These are phyloP conservation scores for Arion vulgaris DNA, from an alignment of 1,140 invertebrate genomes.

Conservation along the genomic window DNA sequence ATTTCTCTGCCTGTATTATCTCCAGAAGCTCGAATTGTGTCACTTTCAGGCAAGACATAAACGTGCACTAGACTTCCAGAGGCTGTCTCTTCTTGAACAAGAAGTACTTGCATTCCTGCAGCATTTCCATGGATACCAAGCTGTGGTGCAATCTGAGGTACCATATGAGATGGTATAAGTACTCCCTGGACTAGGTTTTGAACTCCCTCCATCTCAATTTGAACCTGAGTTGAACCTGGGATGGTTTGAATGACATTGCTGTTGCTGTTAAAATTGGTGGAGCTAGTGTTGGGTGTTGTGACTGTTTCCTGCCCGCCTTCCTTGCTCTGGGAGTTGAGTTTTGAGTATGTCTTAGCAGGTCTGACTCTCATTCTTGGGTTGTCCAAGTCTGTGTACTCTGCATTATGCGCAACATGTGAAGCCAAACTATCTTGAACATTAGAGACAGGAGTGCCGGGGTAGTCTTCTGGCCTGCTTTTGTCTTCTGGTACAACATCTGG, in stretches of 20 bases:
- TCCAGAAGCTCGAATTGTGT: not conserved
- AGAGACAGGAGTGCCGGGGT: not conserved
- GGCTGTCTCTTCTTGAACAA: conserved; percentile 27
- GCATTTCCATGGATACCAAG: conserved; percentile 13
- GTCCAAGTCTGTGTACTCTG: not conserved
- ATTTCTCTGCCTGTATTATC: not conserved
- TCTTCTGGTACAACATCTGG: not conserved
- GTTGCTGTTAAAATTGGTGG: not conserved
- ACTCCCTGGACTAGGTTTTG: conserved; percentile 31
- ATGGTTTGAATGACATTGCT: conserved; percentile 12
- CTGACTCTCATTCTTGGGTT: not conserved
- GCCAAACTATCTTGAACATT: not conserved
- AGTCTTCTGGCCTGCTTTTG: not conserved
- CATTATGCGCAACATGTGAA: not conserved
- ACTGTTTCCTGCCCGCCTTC: not conserved
- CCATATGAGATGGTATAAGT: conserved; percentile 21
- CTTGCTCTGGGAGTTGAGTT: not conserved
- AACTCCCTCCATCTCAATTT: conserved; percentile 37
- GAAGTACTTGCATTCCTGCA: conserved; percentile 15
- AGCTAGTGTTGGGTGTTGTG: not conserved
- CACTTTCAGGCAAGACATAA: conserved; percentile 31
- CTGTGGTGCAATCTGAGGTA: conserved; percentile 28
- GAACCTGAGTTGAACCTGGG: conserved; percentile 28
- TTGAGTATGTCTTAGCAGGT: not conserved
- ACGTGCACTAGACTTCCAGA: conserved; percentile 32